phyloP scores from a whole-genome alignment of 2,888 invertebrate genomes.

The Tholera decimalis region DNA sequence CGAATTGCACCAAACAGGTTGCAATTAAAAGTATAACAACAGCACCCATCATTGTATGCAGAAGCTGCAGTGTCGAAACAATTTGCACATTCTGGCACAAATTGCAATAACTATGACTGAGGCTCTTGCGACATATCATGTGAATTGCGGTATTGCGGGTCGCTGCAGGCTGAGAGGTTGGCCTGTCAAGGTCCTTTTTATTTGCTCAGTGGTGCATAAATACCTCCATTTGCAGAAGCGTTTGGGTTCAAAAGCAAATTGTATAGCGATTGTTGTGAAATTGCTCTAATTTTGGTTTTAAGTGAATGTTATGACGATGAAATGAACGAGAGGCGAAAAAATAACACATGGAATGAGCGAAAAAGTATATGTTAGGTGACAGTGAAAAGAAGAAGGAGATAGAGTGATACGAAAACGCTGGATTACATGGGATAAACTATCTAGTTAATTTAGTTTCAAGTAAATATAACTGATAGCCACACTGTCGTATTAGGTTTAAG shows the following conservation, averaged over 20 bases:
- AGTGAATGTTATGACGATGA: too few relatives aligned
- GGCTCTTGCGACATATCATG: slow-evolving; percentile 44
- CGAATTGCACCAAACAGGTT: not conserved
- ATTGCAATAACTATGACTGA: slow-evolving; percentile 19
- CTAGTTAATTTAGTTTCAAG: too few relatives aligned
- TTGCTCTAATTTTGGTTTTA: not conserved
- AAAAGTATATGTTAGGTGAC: not conserved
- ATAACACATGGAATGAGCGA: not conserved
- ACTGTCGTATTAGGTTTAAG: too few relatives aligned
- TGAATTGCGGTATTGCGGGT: slow-evolving; percentile 44
- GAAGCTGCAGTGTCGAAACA: slow-evolving; percentile 50
- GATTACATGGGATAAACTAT: too few relatives aligned
- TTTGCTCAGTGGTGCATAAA: slow-evolving; percentile 60
- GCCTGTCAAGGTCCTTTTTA: slow-evolving; percentile 65
- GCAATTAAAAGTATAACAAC: slow-evolving; percentile 43
- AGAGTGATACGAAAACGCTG: too few relatives aligned
- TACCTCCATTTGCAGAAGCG: slow-evolving; percentile 17
- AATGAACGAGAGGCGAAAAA: not conserved
- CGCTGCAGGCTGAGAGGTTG: slow-evolving; percentile 12
- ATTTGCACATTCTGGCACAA: slow-evolving; percentile 33
- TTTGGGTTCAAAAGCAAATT: slow-evolving; percentile 33
- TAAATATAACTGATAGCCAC: too few relatives aligned
- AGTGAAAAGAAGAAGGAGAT: too few relatives aligned
- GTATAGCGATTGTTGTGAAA: not conserved
- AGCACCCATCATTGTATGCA: slow-evolving; percentile 27